Evolutionary conservation across 2,113 vertebrate species (phyloP).

Genomic region (Lophius piscatorius): DNA sequence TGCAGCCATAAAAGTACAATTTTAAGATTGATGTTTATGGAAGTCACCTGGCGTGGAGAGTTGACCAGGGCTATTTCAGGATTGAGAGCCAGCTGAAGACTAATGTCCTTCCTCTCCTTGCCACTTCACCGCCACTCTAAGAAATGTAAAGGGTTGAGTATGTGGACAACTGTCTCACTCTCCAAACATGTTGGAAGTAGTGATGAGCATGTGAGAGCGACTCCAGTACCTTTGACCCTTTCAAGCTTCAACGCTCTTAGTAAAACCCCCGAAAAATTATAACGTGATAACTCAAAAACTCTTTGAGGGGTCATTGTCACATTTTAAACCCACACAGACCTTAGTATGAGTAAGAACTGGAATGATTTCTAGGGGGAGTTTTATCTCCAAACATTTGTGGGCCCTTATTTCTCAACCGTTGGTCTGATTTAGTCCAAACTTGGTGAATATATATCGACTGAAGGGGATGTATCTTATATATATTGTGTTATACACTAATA

Average conservation of each 20-base stretch:
- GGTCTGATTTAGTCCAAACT: too few species aligned
- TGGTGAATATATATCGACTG: too few species aligned
- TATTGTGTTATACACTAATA: too few species aligned
- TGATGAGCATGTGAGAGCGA: neutral
- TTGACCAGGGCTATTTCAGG: constrained; percentile 33
- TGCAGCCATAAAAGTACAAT: constrained; percentile 45
- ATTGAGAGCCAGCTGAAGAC: constrained; percentile 56
- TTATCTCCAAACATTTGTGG: too few species aligned
- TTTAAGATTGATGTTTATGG: constrained; percentile 61
- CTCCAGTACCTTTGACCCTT: constrained; percentile 1
- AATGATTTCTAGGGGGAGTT: too few species aligned
- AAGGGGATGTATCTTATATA: too few species aligned
- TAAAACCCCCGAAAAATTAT: too few species aligned
- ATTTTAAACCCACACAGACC: too few species aligned
- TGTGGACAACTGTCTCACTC: constrained; percentile 3
- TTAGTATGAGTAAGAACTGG: too few species aligned
- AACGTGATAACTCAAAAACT: too few species aligned
- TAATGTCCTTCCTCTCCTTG: constrained; percentile 37
- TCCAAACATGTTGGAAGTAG: constrained; percentile 12
- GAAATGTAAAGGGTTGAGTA: constrained; percentile 35
- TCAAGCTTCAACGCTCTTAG: neutral
- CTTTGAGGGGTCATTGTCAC: too few species aligned
- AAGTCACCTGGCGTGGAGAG: constrained; percentile 52
- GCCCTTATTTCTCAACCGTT: too few species aligned
- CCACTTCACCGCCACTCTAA: constrained; percentile 46